These are phyloP conservation scores for Electrona antarctica DNA, from an alignment of 2,113 vertebrate genomes.

Conservation along the genomic window DNA sequence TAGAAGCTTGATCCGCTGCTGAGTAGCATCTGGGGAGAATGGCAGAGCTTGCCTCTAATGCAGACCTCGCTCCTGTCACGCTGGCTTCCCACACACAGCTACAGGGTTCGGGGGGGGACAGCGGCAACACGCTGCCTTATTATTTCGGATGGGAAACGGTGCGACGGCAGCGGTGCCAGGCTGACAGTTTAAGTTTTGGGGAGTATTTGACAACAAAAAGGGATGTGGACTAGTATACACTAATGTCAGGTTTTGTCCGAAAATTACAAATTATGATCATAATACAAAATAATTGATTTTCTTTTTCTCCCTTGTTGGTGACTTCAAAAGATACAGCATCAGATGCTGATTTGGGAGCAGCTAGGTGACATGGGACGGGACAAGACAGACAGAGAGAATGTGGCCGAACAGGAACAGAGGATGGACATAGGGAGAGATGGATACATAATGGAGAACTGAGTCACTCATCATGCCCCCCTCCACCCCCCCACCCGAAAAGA, in stretches of 20 bases:
- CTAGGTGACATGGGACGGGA: constrained; percentile 21
- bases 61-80: background rate
- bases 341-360: constrained; percentile 15
- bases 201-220: constrained; percentile 28
- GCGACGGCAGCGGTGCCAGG: background rate
- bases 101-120: constrained; percentile 36
- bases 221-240: background rate
- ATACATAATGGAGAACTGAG: constrained; percentile 29
- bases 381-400: constrained; percentile 24
- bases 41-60: constrained; percentile 16
- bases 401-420: no score
- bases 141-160: constrained; percentile 53
- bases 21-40: constrained; percentile 24
- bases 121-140: constrained; percentile 45
- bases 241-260: no score
- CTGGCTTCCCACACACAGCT: constrained; percentile 19
- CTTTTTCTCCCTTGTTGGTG: constrained; percentile 16
- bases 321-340: constrained; percentile 18
- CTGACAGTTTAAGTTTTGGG: constrained; percentile 47
- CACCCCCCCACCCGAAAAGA: constrained; percentile 43
- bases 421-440: constrained; percentile 6
- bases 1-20: constrained; percentile 18
- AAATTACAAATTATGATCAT: constrained; percentile 11
- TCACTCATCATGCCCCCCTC: constrained; percentile 46
- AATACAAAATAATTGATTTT: constrained; percentile 3